phyloP scores from a whole-genome alignment of 2,888 invertebrate species.

The Apamea monoglypha region DNA sequence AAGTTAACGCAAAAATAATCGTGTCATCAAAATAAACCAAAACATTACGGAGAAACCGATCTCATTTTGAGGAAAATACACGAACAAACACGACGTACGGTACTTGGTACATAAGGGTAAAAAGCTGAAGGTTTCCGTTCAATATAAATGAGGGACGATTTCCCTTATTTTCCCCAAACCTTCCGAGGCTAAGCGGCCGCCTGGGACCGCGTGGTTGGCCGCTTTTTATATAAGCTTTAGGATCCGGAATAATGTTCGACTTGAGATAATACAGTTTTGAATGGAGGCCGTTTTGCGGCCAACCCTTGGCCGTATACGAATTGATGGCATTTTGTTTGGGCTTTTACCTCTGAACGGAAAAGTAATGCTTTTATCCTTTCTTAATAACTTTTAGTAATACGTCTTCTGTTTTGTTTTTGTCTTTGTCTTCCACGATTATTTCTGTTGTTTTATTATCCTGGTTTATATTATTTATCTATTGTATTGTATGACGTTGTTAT shows the following conservation, averaged over 20 bases:
- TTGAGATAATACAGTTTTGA: conserved; percentile 78
- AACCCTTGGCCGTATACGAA: conserved; percentile 64
- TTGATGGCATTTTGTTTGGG: conserved; percentile 65
- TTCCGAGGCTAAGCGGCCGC: conserved; percentile 84
- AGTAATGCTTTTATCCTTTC: conserved; percentile 36
- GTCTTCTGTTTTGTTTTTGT: conserved; percentile 21
- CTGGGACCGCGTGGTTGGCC: conserved; percentile 77
- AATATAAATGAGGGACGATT: conserved; percentile 86
- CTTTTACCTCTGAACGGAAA: conserved; percentile 51
- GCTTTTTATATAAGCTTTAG: conserved; percentile 82
- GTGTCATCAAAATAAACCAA: conserved; percentile 57
- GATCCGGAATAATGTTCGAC: conserved; percentile 74
- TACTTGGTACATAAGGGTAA: conserved; percentile 59
- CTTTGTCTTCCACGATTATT: conserved; percentile 6
- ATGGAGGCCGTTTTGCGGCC: conserved; percentile 70
- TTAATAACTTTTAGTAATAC: conserved; percentile 41
- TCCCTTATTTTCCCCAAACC: conserved; percentile 81
- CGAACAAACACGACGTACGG: conserved; percentile 55
- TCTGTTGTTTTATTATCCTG: conserved; percentile 14
- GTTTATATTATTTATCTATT: conserved; percentile 8
- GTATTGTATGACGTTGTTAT: conserved; percentile 8
- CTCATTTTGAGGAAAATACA: conserved; percentile 60
- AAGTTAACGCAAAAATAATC: conserved; percentile 49
- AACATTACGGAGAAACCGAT: conserved; percentile 56
- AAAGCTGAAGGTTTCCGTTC: conserved; percentile 78